Conservation (phyloP, 2,888 invertebrate species). For the Caenorhabditis sulstoni region DNA sequence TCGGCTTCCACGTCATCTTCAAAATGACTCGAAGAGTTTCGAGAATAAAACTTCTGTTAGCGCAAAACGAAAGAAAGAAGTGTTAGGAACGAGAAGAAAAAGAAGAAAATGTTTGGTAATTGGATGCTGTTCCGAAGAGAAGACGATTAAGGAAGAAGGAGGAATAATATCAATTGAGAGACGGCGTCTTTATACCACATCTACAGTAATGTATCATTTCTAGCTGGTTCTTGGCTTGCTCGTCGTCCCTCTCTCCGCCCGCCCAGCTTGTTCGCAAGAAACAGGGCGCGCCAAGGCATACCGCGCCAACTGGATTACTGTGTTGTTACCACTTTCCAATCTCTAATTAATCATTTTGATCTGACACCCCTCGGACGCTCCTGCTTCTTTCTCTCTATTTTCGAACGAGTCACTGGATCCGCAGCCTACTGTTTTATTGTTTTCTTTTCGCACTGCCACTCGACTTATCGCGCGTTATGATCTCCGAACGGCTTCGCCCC, state of each 20-base stretch:
- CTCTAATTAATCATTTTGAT: conserved; percentile 65
- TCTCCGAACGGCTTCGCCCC: conserved; percentile 33
- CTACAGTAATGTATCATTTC: conserved; percentile 62
- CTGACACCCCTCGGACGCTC: conserved; percentile 54
- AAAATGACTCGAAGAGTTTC: not conserved
- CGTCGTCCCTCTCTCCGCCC: conserved; percentile 32
- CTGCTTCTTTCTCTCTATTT: conserved; percentile 7
- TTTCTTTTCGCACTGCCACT: conserved; percentile 53
- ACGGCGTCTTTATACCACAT: conserved; percentile 51
- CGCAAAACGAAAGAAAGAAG: not conserved
- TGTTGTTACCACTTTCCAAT: conserved; percentile 65
- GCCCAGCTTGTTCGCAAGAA: conserved; percentile 59
- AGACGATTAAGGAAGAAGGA: conserved; percentile 36
- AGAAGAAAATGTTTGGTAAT: conserved; percentile 27
- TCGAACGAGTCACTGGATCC: conserved; percentile 22
- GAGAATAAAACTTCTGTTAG: not conserved
- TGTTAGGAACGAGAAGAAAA: conserved; percentile 35
- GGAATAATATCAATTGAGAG: conserved; percentile 52
- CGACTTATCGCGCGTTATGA: conserved; percentile 43
- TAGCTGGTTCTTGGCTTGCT: conserved; percentile 56
- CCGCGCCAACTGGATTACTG: conserved; percentile 60
- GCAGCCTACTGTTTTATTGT: conserved; percentile 22
- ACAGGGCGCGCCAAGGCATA: conserved; percentile 51
- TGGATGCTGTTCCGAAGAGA: conserved; percentile 14
- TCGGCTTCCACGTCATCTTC: conserved; percentile 60